Evolutionary conservation across 2,888 invertebrate species (phyloP).

Genomic region (Melieria omissa): DNA sequence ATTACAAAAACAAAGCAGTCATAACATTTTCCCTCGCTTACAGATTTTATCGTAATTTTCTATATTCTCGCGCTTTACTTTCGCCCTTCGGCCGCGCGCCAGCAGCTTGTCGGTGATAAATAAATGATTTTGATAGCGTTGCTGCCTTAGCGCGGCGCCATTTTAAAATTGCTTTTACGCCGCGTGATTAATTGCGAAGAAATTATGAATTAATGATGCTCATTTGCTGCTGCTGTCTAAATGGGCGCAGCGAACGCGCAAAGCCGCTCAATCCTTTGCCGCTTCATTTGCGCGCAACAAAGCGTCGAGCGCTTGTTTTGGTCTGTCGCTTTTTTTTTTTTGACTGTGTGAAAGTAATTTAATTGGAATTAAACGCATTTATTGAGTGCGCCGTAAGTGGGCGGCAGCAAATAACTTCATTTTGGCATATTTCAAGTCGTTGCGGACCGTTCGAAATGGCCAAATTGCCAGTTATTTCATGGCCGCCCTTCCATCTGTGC

Average conservation of each 20-base stretch:
- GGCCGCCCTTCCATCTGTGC: no score
- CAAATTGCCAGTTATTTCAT: no score
- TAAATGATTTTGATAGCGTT: constrained; percentile 37
- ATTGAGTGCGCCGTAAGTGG: no score
- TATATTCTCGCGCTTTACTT: background rate
- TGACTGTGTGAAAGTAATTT: no score
- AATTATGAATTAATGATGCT: constrained; percentile 40
- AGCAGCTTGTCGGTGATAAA: constrained; percentile 27
- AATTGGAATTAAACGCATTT: no score
- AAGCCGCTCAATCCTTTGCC: background rate
- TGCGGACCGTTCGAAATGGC: no score
- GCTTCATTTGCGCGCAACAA: constrained; percentile 31
- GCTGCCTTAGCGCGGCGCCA: background rate
- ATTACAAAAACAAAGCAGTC: constrained; percentile 24
- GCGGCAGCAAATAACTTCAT: no score
- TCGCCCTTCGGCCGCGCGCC: background rate
- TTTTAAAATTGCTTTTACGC: background rate
- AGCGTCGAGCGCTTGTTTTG: background rate
- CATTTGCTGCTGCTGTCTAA: constrained; percentile 2
- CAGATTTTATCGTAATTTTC: constrained; percentile 19
- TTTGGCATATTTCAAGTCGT: background rate
- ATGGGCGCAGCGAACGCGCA: background rate
- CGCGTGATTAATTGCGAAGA: constrained; percentile 37
- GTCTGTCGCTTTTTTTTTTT: no score
- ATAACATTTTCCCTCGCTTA: constrained; percentile 19